Percentiles rank a stretch among this genome's conserved stretches.
These are phyloP conservation scores for Clarias macrocephalus DNA, from an alignment of 2,113 vertebrate species.

Conservation along the genomic window DNA sequence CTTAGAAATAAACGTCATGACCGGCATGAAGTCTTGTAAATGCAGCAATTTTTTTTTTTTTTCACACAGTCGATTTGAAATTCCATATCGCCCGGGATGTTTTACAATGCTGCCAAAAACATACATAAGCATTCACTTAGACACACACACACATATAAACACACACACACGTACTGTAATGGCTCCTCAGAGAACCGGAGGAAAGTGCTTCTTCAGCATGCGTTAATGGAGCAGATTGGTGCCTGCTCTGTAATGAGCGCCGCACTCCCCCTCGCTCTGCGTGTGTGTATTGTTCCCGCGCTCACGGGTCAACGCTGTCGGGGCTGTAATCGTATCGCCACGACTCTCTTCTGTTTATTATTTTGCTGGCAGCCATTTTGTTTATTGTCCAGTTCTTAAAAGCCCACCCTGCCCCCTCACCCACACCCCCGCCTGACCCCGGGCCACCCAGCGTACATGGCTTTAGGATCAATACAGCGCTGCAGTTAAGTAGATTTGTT, in stretches of 20 bases:
- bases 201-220: conserved; percentile 86
- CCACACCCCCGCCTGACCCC: conserved; percentile 39
- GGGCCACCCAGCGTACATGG: not conserved
- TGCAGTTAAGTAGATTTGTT: conserved; percentile 77
- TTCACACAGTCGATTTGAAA: conserved; percentile 28
- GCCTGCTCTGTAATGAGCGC: conserved; percentile 72
- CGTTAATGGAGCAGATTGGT: conserved; percentile 94
- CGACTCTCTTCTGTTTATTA: conserved; percentile 72
- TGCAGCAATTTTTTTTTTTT: conserved; percentile 55
- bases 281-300: conserved; percentile 51
- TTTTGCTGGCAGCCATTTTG: conserved; percentile 70
- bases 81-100: conserved; percentile 10
- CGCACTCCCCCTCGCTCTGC: conserved; percentile 20
- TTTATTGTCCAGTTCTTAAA: conserved; percentile 74
- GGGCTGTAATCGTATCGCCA: conserved; percentile 71
- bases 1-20: conserved; percentile 1
- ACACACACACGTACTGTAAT: conserved; percentile 63
- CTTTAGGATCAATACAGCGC: conserved; percentile 70
- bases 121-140: conserved; percentile 27
- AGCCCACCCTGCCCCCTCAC: conserved; percentile 49
- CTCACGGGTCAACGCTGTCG: conserved; percentile 61
- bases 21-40: conserved; percentile 35
- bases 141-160: conserved; percentile 44
- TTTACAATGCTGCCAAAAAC: conserved; percentile 24
- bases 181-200: conserved; percentile 81